A percentile compares a stretch with the other conserved stretches of the same genome.
Conservation (phyloP, 2,113 vertebrate genomes). For the Salvelinus alpinus region DNA sequence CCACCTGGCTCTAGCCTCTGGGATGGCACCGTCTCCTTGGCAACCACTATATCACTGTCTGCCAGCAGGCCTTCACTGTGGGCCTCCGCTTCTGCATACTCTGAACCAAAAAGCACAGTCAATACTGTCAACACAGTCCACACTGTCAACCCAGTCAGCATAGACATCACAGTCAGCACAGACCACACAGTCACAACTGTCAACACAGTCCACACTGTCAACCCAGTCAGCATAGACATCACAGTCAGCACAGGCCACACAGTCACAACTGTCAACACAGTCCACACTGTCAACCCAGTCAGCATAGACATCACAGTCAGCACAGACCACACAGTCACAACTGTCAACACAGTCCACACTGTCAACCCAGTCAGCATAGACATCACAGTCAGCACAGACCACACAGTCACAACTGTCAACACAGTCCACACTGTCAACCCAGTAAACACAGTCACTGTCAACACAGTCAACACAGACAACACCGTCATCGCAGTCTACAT, state of each 20-base stretch:
- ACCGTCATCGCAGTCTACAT: neutral
- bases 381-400: neutral
- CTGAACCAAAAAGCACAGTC: conserved; percentile 69
- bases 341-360: no score
- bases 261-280: neutral
- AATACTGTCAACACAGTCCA: neutral
- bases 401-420: neutral
- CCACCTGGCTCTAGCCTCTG: conserved; percentile 29
- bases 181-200: no score
- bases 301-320: no score
- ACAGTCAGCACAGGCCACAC: neutral
- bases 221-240: neutral
- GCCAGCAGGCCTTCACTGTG: conserved; percentile 64
- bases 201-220: neutral
- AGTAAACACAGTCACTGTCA: neutral
- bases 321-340: neutral
- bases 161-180: no score
- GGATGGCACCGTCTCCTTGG: conserved; percentile 61
- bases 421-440: conserved; percentile 34
- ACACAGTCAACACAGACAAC: neutral
- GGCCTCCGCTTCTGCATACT: conserved; percentile 54
- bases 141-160: neutral
- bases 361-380: neutral
- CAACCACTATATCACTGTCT: conserved; percentile 67
- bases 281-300: neutral